Base-by-base conservation (phyloP, 2,888 invertebrate genomes). In the Thecophora atra region DNA sequence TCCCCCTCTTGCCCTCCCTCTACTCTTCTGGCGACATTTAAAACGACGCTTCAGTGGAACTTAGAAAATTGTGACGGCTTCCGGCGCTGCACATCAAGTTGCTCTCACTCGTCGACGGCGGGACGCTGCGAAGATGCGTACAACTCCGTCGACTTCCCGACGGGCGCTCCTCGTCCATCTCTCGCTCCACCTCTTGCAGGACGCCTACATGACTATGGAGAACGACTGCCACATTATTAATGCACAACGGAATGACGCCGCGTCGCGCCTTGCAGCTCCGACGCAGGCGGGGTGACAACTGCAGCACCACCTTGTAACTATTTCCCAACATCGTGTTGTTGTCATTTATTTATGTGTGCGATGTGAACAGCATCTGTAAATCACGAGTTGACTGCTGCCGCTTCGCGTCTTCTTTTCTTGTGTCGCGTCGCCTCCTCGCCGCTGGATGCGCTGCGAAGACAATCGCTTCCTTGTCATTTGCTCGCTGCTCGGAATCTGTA, bases 191-290 rank as follows among this genome's bases (percentile, higher is more conserved):
- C 3, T 28, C n/a, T 52, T n/a, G 37, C 11, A 2, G 37, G 28
- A 11, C 37, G 6, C 37, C 11, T 11, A 37, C 37, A 37, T 37
- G 21, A n/a, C n/a, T 8, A 44, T 8, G 30, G 51, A 67, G 51
- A 60, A 60, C 21, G 19, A 56, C 30, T 70, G 73, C 73, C 74
- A 76, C 73, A 77, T 73, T 76, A 76, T 73, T 76, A 75, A 76
- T 77, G 75, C 75, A 75, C 76, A 77, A 74, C 75, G 75, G 76
- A 76, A 73, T 73, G 76, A 76, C 76, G 72, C 72, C 74, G 71
- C 72, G 72, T 74, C 70, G 51, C 47, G 28, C 51, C 62, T 51
- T 47, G 70, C 62, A 60, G 47, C 52, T 21, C 28, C 52, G 62
- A 30, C 62, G 47, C n/a, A 44, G n/a, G 30, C 66, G 66, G 52